Base-by-base conservation (phyloP, 2,113 vertebrate genomes). In the Raja brachyura region DNA sequence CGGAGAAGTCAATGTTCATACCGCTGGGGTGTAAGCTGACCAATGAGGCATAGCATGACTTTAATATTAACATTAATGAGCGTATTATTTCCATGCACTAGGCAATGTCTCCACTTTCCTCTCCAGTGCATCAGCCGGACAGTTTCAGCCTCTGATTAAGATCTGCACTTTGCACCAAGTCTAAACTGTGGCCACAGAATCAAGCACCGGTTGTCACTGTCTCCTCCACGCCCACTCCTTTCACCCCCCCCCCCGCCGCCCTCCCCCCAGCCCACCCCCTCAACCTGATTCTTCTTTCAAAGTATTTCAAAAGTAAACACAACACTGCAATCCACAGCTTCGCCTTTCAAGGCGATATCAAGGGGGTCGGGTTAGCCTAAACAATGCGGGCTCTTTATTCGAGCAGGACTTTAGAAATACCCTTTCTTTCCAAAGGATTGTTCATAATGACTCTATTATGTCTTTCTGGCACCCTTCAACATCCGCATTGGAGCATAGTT, bases 301-400 rank as follows among this genome's bases (percentile, higher is more conserved):
- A 88, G 13, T 66, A 88, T 18, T n/a, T 88, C n/a, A 63, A 63
- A 66, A 63, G 11, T 22, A 88, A 88, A 66, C n/a, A 31, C 59
- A 63, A n/a, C 83, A 66, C 28, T 31, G 59, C 28, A 88, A 14
- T 63, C 59, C 59, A 28, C 59, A 56, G 83, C 7, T 28, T 39
- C 31, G 70, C 31, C 63, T 92, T 70, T 92, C 88, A 92, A 73
- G 61, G 5, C 31, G 63, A 73, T 92, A 70, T 92, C 31, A 70
- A 92, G 73, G 88, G 33, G 66, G 33, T 2, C 25, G 61, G 66
- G 61, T 92, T 66, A 92, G 31, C 66, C 39, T 92, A 73, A 70
- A 68, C 61, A 92, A 92, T 39, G 48, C 33, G 33, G 66, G 63
- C 33, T 48, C 33, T 92, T 48, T 66, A 92, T 73, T 92, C 66